Conservation (phyloP, 2,888 invertebrate genomes). For the Polydesmus complanatus region DNA sequence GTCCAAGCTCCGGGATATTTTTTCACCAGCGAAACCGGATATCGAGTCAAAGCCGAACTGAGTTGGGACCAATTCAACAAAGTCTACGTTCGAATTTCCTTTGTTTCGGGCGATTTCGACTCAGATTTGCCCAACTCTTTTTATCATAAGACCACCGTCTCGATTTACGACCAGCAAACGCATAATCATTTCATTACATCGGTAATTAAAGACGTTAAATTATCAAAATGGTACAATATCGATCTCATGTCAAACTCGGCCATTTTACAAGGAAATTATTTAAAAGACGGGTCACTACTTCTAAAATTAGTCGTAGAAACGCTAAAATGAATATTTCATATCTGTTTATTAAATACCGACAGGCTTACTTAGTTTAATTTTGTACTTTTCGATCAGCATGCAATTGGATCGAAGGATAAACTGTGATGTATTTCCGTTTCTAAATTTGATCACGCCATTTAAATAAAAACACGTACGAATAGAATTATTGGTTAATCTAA, state of each 20-base stretch:
- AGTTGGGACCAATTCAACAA: not conserved
- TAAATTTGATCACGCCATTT: no score
- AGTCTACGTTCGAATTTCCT: not conserved
- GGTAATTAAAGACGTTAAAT: not conserved
- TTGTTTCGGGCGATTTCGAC: not conserved
- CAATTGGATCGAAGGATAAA: no score
- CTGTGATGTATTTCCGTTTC: no score
- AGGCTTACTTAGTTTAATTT: no score
- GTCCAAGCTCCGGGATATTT: not conserved
- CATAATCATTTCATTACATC: not conserved
- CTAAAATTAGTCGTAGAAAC: not conserved
- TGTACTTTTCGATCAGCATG: no score
- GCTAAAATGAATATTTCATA: no score
- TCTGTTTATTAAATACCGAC: no score
- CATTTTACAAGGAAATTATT: not conserved
- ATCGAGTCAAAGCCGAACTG: not conserved
- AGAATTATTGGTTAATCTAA: no score
- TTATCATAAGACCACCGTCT: not conserved
- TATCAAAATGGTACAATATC: not conserved
- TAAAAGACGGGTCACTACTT: not conserved
- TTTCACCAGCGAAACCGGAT: not conserved
- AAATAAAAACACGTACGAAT: no score
- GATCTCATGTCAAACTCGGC: not conserved
- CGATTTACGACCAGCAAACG: not conserved
- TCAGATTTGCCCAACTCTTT: not conserved